Evolutionary conservation across 2,888 invertebrate genomes (phyloP), one percentile per base, ranked within the genome.

Genomic region (Rambutsinella grinnellia): DNA sequence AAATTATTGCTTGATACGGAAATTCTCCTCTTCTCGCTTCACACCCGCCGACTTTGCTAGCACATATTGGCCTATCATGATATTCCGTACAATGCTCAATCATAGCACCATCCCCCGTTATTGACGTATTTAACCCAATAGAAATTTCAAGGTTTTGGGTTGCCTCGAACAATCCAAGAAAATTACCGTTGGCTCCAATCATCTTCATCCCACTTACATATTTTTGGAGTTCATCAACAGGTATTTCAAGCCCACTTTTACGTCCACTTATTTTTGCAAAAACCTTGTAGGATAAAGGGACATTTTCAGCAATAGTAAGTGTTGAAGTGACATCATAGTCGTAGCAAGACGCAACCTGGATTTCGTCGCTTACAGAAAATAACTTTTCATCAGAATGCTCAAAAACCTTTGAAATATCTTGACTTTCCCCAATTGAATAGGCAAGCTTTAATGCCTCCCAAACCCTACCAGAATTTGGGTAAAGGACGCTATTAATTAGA

Each of bases 91-190:
- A n/a, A n/a, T n/a, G n/a, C n/a, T n/a, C n/a, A 23, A 54, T 54
- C 8, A 5, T 19, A 10, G 21, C 19, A 8, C 54, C 54, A 8
- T 54, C 54, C n/a, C 54, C 54, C 3, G 24, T 15, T 8, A 54
- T 54, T n/a, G 8, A 23, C 5, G 58, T 58, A n/a, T 58, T 28
- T 15, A 58, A n/a, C 15, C 58, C 58, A 8, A 58, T 28, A 28
- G 10, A 27, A 6, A 28, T 28, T n/a, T 8, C 13, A 2, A 58
- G 27, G 8, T 8, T 10, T 5, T 58, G 28, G 3, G 5, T n/a
- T n/a, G 28, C 5, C 17, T 17, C 28, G 28, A 58, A 58, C 17
- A 58, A n/a, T 6, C 28, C 58, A 3, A 28, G 26, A 19, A 27
- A 58, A 27, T 58, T 28, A 27, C 28, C 58, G 28, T 28, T 10